phyloP scores from a whole-genome alignment of 2,113 vertebrate genomes.

The Osmerus eperlanus region DNA sequence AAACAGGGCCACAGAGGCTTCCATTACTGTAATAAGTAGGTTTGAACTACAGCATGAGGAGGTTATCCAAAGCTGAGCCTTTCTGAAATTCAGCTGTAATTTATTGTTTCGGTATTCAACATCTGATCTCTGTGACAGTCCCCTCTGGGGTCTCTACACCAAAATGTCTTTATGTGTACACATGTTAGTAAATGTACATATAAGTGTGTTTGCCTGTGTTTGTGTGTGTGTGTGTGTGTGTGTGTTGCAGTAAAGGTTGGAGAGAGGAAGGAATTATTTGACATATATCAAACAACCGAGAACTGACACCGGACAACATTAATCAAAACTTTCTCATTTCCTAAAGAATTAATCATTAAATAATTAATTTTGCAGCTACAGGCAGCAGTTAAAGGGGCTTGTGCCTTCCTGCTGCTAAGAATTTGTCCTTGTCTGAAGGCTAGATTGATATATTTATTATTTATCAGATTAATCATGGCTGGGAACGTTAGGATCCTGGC shows the following conservation, averaged over 20 bases:
- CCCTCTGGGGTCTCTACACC: conserved; percentile 86
- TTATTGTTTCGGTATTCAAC: conserved; percentile 86
- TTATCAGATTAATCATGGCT: conserved; percentile 99
- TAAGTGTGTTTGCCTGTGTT: conserved; percentile 9
- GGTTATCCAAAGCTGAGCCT: conserved; percentile 73
- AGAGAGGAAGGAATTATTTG: conserved; percentile 81
- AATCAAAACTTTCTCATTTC: conserved; percentile 99
- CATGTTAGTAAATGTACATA: conserved; percentile 17
- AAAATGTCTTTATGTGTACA: conserved; percentile 41
- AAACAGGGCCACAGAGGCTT: conserved; percentile 63
- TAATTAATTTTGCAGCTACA: conserved; percentile 98
- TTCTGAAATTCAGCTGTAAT: conserved; percentile 87
- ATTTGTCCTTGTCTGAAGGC: conserved; percentile 99
- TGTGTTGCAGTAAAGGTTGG: conserved; percentile 33
- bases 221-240: conserved; percentile 3
- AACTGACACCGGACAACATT: conserved; percentile 92
- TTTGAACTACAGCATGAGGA: conserved; percentile 41
- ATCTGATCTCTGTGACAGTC: conserved; percentile 87
- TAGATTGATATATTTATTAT: conserved; percentile 99
- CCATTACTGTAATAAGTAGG: conserved; percentile 68
- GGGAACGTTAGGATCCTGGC: conserved; percentile 87
- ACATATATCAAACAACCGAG: conserved; percentile 96
- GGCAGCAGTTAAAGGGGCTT: conserved; percentile 89
- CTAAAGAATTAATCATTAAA: conserved; percentile 99
- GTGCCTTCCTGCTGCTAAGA: conserved; percentile 95